A percentile compares a stretch with the other conserved stretches of the same genome.
These are phyloP conservation scores for Bicyclus anynana DNA, from an alignment of 1,140 invertebrate genomes.

Conservation along the genomic window DNA sequence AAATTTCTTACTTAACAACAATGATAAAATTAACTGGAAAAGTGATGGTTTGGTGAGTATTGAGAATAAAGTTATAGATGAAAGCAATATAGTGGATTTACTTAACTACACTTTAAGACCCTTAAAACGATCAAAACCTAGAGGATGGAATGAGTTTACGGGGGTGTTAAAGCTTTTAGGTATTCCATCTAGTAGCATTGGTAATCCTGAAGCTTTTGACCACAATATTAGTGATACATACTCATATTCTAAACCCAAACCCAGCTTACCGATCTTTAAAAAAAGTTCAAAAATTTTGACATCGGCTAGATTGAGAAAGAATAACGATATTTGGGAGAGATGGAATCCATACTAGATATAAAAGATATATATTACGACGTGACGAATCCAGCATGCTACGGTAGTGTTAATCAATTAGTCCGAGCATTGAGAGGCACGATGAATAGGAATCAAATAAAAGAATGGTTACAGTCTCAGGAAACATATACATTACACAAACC, in stretches of 20 bases:
- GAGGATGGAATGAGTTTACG: slow-evolving; percentile 20
- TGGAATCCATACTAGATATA: too few species aligned
- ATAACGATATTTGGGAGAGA: slow-evolving; percentile 21
- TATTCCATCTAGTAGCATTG: slow-evolving; percentile 19
- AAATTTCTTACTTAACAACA: too few species aligned
- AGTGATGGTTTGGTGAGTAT: slow-evolving; percentile 9
- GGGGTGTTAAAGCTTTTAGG: slow-evolving; percentile 19
- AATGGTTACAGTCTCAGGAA: too few species aligned
- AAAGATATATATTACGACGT: too few species aligned
- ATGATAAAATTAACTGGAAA: too few species aligned
- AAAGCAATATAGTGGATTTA: slow-evolving; percentile 21
- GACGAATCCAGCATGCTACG: too few species aligned
- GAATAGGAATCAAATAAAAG: too few species aligned
- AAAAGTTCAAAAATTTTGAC: too few species aligned
- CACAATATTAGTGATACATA: neutral
- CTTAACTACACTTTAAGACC: slow-evolving; percentile 18
- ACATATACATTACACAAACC: slow-evolving; percentile 27
- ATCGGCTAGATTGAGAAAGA: slow-evolving; percentile 14
- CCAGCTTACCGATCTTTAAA: too few species aligned
- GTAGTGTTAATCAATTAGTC: too few species aligned
- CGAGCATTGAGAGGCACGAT: too few species aligned
- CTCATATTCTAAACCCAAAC: too few species aligned
- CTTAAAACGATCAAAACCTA: slow-evolving; percentile 14
- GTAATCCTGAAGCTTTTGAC: slow-evolving; percentile 15
- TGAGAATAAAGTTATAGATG: slow-evolving; percentile 7